phyloP scores from a whole-genome alignment of 2,888 invertebrate species.

The Caenorhabditis parvicauda region DNA sequence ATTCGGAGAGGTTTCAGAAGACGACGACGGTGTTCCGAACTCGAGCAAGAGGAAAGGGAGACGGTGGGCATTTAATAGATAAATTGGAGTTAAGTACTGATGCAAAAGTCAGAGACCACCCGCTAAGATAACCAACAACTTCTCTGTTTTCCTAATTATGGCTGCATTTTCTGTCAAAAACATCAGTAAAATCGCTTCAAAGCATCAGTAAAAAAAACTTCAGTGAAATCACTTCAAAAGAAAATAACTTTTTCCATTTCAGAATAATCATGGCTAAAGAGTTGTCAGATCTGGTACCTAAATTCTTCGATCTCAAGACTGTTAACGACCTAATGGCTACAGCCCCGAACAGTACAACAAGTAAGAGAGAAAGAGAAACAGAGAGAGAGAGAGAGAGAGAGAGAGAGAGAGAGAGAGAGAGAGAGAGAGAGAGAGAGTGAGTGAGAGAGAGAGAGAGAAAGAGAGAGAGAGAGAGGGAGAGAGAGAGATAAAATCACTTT shows the following conservation, averaged over 20 bases:
- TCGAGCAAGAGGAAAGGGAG: slow-evolving; percentile 9
- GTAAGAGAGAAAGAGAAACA: no score
- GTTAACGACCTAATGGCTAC: slow-evolving; percentile 45
- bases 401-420: not conserved
- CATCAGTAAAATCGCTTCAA: slow-evolving; percentile 15
- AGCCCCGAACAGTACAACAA: slow-evolving; percentile 33
- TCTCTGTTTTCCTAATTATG: no score
- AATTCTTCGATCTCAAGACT: slow-evolving; percentile 61
- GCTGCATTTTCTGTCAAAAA: slow-evolving; percentile 1
- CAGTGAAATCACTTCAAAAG: not conserved
- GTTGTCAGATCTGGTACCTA: slow-evolving; percentile 65
- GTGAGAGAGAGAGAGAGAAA: no score
- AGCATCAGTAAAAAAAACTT: not conserved
- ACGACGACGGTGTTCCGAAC: slow-evolving; percentile 67
- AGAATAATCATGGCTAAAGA: slow-evolving; percentile 63
- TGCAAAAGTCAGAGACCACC: slow-evolving; percentile 1
- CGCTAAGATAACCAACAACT: slow-evolving; percentile 10
- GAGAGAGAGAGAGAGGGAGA: no score
- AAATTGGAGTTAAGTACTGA: no score
- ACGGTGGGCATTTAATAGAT: not conserved
- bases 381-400: no score
- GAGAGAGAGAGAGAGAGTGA: no score
- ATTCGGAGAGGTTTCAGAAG: slow-evolving; percentile 67
- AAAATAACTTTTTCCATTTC: not conserved
- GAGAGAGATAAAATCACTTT: no score